Evolutionary conservation across 2,888 invertebrate species (phyloP).

Genomic region (Dicyrtomina minuta): DNA sequence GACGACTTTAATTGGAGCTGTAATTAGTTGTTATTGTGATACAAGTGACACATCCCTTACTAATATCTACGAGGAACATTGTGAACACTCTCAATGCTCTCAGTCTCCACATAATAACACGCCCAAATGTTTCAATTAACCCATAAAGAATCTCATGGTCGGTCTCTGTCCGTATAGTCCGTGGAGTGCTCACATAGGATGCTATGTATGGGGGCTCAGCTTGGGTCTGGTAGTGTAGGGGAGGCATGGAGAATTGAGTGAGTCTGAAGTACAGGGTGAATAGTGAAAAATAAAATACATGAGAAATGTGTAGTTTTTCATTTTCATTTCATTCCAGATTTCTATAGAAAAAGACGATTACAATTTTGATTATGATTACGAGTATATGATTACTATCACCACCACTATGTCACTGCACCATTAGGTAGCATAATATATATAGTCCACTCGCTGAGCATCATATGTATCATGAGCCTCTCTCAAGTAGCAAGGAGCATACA

Average conservation of each 20-base stretch:
- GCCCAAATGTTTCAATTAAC: conserved; percentile 40
- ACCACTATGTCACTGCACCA: too few species aligned
- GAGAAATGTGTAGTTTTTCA: background rate
- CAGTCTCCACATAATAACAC: conserved; percentile 13
- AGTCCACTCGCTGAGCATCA: too few species aligned
- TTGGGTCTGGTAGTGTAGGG: background rate
- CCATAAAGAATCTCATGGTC: conserved; percentile 38
- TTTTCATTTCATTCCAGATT: background rate
- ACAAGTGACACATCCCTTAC: conserved; percentile 53
- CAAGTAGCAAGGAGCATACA: too few species aligned
- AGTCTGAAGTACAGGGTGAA: background rate
- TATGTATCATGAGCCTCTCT: too few species aligned
- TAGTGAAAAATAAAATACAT: background rate
- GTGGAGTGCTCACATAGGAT: too few species aligned
- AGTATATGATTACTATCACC: too few species aligned
- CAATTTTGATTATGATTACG: too few species aligned
- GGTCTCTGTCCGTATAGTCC: conserved; percentile 17
- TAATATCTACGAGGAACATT: background rate
- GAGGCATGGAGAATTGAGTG: background rate
- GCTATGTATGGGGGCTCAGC: conserved; percentile 7
- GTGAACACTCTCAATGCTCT: conserved; percentile 9
- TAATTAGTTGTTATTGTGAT: conserved; percentile 53
- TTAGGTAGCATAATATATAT: too few species aligned
- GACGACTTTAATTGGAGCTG: conserved; percentile 53
- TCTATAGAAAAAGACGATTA: too few species aligned